A percentile compares a stretch with the other conserved stretches of the same genome.
phyloP scores from a whole-genome alignment of 2,797 vertebrate species.

The Alectoris magna region DNA sequence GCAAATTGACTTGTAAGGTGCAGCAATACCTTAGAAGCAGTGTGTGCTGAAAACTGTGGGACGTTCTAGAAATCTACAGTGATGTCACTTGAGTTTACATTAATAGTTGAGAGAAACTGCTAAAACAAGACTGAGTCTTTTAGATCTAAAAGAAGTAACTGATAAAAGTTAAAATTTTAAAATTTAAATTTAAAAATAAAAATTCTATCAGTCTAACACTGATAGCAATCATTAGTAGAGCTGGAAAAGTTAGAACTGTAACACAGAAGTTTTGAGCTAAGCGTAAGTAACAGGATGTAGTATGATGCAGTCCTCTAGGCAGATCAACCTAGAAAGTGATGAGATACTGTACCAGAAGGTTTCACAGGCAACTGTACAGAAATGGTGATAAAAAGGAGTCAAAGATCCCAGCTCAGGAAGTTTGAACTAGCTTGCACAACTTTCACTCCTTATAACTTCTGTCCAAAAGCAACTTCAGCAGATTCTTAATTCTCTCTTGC shows the following conservation, averaged over 20 bases:
- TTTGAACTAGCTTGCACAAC: background rate
- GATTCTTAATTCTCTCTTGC: background rate
- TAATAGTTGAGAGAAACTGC: background rate
- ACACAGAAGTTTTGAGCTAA: background rate
- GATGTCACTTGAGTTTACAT: background rate
- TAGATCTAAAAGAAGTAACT: background rate
- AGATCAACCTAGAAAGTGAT: background rate
- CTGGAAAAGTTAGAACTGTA: background rate
- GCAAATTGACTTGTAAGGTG: background rate
- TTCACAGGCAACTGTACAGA: background rate
- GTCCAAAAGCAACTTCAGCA: background rate
- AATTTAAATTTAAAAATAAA: background rate
- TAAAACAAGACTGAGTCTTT: background rate
- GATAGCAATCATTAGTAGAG: background rate
- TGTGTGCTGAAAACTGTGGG: background rate
- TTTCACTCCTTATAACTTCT: background rate
- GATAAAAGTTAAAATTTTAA: background rate
- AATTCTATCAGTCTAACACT: background rate
- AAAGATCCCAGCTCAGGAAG: background rate
- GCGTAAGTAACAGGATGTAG: background rate
- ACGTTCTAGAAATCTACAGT: background rate
- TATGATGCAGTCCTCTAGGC: background rate
- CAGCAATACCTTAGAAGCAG: background rate
- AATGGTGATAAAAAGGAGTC: background rate
- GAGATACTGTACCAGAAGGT: background rate